Percentiles rank a stretch among this genome's conserved stretches.
Conservation (phyloP, 2,113 vertebrate genomes). For the Riparia riparia region DNA sequence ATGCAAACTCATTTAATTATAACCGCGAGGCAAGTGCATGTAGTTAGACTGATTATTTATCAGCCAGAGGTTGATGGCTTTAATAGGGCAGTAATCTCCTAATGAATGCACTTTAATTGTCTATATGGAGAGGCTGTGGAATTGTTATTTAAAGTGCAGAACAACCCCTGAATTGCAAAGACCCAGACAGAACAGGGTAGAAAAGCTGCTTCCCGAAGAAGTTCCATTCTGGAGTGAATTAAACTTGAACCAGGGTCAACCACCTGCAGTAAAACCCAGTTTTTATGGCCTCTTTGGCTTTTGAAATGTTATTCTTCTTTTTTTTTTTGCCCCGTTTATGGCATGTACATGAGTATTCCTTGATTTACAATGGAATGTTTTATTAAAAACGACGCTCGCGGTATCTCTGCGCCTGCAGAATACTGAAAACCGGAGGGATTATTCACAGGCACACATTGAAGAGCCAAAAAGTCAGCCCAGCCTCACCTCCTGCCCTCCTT, state of each 20-base stretch:
- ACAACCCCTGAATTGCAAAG: background rate
- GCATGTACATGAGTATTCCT: background rate
- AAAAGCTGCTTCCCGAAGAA: rapidly evolving
- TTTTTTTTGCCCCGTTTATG: rapidly evolving
- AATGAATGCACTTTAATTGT: slow-evolving; percentile 40
- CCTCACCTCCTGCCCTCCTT: background rate
- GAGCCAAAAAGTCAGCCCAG: background rate
- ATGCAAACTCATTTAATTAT: slow-evolving; percentile 14
- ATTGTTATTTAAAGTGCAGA: slow-evolving; percentile 5
- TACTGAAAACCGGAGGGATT: background rate
- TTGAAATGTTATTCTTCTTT: background rate
- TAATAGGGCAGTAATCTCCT: slow-evolving; percentile 27
- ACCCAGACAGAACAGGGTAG: background rate
- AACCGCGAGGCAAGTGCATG: background rate
- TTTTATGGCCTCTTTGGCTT: background rate
- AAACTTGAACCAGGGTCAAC: background rate
- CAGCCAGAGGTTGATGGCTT: slow-evolving; percentile 37
- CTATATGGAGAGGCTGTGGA: background rate
- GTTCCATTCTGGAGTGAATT: background rate
- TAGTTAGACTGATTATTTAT: slow-evolving; percentile 46
- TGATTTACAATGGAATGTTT: background rate
- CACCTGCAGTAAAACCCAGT: background rate
- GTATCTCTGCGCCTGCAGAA: background rate
- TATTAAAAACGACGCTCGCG: background rate
- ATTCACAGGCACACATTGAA: background rate